Evolutionary conservation across 2,113 vertebrate genomes (phyloP).

Genomic region (Corythoichthys intestinalis): DNA sequence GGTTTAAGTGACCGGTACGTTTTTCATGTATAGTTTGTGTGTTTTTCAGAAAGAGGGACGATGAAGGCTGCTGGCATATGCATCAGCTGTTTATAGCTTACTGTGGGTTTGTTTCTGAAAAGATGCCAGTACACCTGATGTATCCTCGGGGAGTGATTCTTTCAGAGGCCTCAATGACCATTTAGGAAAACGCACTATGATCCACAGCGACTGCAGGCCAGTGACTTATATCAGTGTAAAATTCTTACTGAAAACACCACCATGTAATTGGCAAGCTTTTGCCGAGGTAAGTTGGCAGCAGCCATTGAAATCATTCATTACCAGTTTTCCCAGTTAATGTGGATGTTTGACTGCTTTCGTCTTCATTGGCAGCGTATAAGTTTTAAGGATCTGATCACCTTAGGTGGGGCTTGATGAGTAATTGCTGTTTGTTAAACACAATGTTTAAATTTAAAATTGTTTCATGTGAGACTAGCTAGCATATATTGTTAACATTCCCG

Average conservation of each 20-base stretch:
- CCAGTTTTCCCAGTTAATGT: neutral
- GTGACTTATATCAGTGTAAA: conserved; percentile 18
- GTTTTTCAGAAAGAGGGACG: conserved; percentile 32
- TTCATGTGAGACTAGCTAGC: neutral
- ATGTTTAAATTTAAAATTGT: neutral
- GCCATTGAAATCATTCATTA: neutral
- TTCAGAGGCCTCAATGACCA: conserved; percentile 10
- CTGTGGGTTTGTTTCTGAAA: conserved; percentile 17
- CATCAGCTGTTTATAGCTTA: conserved; percentile 42
- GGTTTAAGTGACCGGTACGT: conserved; percentile 37
- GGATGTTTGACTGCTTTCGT: neutral
- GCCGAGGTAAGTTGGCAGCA: conserved; percentile 29
- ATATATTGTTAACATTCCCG: neutral
- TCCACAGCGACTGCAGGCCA: neutral
- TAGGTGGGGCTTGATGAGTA: conserved; percentile 20
- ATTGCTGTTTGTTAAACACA: conserved; percentile 2
- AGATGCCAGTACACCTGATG: conserved; percentile 36
- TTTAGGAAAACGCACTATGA: conserved; percentile 10
- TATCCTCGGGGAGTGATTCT: conserved; percentile 49
- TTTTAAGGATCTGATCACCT: no score
- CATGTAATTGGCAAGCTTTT: conserved; percentile 17
- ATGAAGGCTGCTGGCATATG: conserved; percentile 31
- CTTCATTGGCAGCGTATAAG: no score
- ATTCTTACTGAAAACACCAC: neutral
- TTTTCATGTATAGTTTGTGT: conserved; percentile 46